Percentiles rank a stretch among this genome's conserved stretches.
Evolutionary conservation across 2,888 invertebrate genomes (phyloP).

Genomic region (Diarsia mendica): DNA sequence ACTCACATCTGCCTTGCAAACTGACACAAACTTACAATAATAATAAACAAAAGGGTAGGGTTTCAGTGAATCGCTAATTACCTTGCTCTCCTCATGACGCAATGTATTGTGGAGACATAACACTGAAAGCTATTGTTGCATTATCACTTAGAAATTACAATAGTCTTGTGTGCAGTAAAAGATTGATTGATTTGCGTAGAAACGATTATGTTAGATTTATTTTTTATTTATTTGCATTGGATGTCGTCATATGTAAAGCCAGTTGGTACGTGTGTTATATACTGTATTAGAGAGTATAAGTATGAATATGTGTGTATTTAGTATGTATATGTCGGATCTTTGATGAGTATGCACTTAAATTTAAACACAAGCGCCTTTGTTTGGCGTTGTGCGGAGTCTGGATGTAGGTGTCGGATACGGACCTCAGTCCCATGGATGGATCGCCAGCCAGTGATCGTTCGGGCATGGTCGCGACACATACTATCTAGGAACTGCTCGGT

Average conservation of each 20-base stretch:
- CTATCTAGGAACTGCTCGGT: too few species aligned
- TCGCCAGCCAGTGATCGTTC: too few species aligned
- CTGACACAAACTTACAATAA: constrained; percentile 6
- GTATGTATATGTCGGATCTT: too few species aligned
- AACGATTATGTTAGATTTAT: background rate
- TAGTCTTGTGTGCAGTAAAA: constrained; percentile 9
- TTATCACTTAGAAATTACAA: constrained; percentile 20
- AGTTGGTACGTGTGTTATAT: background rate
- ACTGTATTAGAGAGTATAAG: background rate
- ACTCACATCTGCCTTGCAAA: too few species aligned
- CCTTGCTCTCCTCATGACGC: constrained; percentile 13
- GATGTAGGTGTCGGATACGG: too few species aligned
- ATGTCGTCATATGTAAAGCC: background rate
- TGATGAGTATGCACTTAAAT: too few species aligned
- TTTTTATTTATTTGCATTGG: background rate
- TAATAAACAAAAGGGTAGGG: background rate
- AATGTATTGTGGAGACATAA: constrained; percentile 16
- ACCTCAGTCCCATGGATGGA: too few species aligned
- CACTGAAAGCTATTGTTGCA: constrained; percentile 26
- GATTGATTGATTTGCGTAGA: constrained; percentile 8
- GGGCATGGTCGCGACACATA: too few species aligned
- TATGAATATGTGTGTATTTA: too few species aligned
- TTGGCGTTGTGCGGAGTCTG: too few species aligned
- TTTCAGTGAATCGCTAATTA: constrained; percentile 10
- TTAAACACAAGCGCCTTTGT: too few species aligned